A percentile compares a stretch with the other conserved stretches of the same genome.
Evolutionary conservation across 2,113 vertebrate species (phyloP).

Genomic region (Hippocampus zosterae): DNA sequence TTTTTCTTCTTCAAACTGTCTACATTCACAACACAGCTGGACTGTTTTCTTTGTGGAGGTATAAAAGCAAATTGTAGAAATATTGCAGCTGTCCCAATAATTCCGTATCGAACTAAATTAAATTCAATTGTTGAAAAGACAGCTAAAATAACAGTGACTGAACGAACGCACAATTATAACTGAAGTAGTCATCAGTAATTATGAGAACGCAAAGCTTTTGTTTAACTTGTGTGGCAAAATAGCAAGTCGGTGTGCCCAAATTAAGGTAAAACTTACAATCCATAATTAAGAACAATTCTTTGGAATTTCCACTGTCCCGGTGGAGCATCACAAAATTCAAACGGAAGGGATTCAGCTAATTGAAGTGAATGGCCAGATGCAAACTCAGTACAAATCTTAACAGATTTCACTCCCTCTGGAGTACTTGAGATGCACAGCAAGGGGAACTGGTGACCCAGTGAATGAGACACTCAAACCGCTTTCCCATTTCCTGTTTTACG

Average conservation of each 20-base stretch:
- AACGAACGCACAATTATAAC: not conserved
- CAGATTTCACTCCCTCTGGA: not conserved
- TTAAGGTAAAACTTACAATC: not conserved
- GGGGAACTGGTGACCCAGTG: not conserved
- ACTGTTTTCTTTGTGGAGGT: no score
- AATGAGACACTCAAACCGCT: not conserved
- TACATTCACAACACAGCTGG: no score
- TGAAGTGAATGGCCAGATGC: not conserved
- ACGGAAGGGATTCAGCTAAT: not conserved
- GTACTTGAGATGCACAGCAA: not conserved
- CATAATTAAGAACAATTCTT: not conserved
- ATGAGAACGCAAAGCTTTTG: not conserved
- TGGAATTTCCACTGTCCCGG: not conserved
- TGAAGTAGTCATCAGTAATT: not conserved
- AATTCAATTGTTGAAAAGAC: no score
- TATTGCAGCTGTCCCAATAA: no score
- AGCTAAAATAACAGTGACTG: no score
- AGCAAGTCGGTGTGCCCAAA: not conserved
- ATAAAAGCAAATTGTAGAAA: no score
- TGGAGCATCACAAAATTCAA: not conserved
- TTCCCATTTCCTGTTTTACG: slow-evolving; percentile 16
- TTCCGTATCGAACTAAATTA: no score
- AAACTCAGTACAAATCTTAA: not conserved
- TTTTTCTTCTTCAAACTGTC: no score
- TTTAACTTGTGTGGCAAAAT: not conserved